phyloP scores from a whole-genome alignment of 1,140 invertebrate genomes.

The Hylyphantes graminicola region DNA sequence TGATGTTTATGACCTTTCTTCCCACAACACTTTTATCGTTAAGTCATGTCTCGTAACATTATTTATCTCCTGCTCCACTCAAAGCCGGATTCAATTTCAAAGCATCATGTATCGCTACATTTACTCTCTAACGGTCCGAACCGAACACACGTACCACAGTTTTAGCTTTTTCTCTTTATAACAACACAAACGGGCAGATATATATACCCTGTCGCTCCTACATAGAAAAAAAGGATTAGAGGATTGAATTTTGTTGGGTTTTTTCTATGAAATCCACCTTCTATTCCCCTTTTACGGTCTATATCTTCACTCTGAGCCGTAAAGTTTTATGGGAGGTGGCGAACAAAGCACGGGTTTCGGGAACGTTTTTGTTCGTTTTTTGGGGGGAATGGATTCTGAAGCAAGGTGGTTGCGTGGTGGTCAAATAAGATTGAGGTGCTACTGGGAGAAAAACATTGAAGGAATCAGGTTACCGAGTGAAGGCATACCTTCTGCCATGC shows the following conservation, averaged over 20 bases:
- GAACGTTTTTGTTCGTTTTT: not conserved
- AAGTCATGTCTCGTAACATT: no score
- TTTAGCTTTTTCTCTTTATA: not conserved
- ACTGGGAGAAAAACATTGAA: not conserved
- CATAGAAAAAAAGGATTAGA: constrained; percentile 51
- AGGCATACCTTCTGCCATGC: no score
- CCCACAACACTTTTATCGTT: no score
- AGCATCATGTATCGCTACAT: constrained; percentile 27
- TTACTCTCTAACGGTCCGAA: constrained; percentile 27
- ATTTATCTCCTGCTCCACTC: not conserved
- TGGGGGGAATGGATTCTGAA: not conserved
- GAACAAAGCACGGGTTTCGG: constrained; percentile 12
- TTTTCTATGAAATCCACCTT: not conserved
- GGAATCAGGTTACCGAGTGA: no score
- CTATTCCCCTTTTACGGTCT: constrained; percentile 42
- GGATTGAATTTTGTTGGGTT: constrained; percentile 14
- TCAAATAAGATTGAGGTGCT: not conserved
- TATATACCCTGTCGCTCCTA: constrained; percentile 36
- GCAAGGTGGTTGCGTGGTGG: not conserved
- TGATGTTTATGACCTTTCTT: no score
- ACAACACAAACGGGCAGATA: constrained; percentile 21
- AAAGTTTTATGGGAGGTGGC: constrained; percentile 40
- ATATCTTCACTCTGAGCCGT: constrained; percentile 38
- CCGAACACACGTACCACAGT: not conserved
- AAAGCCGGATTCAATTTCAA: constrained; percentile 50